Percentiles rank a stretch among this genome's conserved stretches.
These are phyloP conservation scores for Drosophila picticornis DNA, from an alignment of 2,888 invertebrate species.

Conservation along the genomic window DNA sequence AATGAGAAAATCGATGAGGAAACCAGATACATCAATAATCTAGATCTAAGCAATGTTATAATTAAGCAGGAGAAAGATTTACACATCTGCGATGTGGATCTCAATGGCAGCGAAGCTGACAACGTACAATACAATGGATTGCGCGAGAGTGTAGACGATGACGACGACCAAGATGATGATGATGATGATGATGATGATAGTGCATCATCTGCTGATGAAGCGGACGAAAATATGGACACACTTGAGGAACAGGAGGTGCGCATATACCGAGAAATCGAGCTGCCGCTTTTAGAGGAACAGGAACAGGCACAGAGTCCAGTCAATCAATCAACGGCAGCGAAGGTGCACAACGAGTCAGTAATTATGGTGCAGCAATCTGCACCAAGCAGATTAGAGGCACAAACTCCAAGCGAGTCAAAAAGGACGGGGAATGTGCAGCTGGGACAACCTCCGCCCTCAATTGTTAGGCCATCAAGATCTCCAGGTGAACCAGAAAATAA, in stretches of 20 bases:
- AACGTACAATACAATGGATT: conserved; percentile 46
- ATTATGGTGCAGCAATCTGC: not conserved
- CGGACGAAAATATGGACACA: conserved; percentile 58
- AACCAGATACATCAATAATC: conserved; percentile 65
- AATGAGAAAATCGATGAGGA: conserved; percentile 62
- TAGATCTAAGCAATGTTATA: conserved; percentile 76
- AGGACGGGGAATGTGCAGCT: not conserved
- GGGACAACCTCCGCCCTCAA: not conserved
- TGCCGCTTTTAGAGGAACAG: conserved; percentile 38
- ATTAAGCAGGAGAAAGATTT: conserved; percentile 83
- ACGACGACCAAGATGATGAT: conserved; percentile 30
- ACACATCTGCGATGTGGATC: conserved; percentile 68
- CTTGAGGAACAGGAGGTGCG: conserved; percentile 50
- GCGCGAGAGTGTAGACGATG: conserved; percentile 28
- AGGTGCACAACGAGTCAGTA: not conserved
- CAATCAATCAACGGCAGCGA: conserved; percentile 5
- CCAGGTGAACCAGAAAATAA: not conserved
- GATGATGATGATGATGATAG: conserved; percentile 51
- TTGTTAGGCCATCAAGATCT: not conserved
- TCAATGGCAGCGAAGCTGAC: conserved; percentile 42
- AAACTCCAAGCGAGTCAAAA: not conserved
- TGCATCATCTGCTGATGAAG: conserved; percentile 64
- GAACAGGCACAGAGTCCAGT: conserved; percentile 6
- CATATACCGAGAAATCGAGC: conserved; percentile 73
- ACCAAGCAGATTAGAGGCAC: not conserved